phyloP scores from a whole-genome alignment of 2,888 invertebrate species.

The Geophilus truncorum region DNA sequence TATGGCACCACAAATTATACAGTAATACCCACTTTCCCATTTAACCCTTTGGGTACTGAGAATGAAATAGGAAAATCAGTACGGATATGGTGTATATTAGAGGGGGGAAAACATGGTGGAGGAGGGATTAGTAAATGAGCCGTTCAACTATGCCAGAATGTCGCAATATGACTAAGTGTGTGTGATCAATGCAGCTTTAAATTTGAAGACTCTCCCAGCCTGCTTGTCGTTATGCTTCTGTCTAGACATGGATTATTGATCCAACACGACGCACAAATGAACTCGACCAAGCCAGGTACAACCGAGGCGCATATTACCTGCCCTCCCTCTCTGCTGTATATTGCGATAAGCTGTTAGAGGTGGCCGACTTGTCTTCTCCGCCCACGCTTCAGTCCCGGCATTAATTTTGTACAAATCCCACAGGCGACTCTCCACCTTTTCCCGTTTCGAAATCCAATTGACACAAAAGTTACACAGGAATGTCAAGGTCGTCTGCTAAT shows the following conservation, averaged over 20 bases:
- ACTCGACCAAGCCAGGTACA: conserved; percentile 7
- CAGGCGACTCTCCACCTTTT: neutral
- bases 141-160: neutral
- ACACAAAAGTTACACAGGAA: neutral
- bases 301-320: neutral
- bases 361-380: neutral
- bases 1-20: neutral
- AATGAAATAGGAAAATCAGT: neutral
- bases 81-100: neutral
- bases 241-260: conserved; percentile 20
- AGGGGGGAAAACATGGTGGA: neutral
- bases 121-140: neutral
- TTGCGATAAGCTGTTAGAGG: conserved; percentile 20
- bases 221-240: conserved; percentile 20
- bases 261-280: conserved; percentile 11
- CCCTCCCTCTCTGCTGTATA: conserved; percentile 7
- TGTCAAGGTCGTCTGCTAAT: neutral
- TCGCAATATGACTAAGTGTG: neutral
- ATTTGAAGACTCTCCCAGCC: conserved; percentile 15
- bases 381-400: neutral
- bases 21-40: neutral
- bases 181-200: conserved; percentile 15
- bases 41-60: neutral
- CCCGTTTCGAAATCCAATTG: neutral
- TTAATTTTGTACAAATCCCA: conserved; percentile 3